phyloP scores from a whole-genome alignment of 2,797 vertebrate species.

The Anguilla marmorata region DNA sequence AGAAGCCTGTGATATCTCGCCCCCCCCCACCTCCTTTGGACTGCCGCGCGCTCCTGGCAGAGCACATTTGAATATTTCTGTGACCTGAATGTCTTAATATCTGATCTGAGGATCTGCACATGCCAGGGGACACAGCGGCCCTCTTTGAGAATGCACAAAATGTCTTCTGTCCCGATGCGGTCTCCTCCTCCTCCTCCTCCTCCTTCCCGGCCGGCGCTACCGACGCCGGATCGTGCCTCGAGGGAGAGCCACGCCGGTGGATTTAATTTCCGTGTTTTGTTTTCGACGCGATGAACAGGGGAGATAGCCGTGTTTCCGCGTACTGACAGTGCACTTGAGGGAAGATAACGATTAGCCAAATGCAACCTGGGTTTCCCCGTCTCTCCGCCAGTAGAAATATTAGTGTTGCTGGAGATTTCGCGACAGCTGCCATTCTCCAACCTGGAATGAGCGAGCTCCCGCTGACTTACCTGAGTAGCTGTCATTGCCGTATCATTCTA shows the following conservation, averaged over 20 bases:
- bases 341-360: constrained; percentile 17
- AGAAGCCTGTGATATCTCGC: neutral
- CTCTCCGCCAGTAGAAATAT: constrained; percentile 9
- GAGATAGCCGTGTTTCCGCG: neutral
- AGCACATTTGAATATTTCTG: neutral
- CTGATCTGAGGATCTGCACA: constrained; percentile 19
- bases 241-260: neutral
- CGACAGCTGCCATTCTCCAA: neutral
- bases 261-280: constrained; percentile 20
- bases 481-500: too few relatives aligned
- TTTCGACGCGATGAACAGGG: neutral
- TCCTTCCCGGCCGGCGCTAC: neutral
- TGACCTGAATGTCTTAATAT: constrained; percentile 30
- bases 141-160: constrained; percentile 23
- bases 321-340: neutral
- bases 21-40: neutral
- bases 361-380: neutral
- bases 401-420: neutral
- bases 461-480: neutral
- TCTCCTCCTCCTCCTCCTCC: neutral
- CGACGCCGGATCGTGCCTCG: neutral
- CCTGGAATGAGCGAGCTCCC: neutral
- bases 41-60: neutral
- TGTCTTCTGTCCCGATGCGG: neutral
- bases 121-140: constrained; percentile 7